A percentile compares a stretch with the other conserved stretches of the same genome.
These are phyloP conservation scores for Chlorocebus sabaeus DNA, from an alignment of 2,113 vertebrate genomes.

Conservation along the genomic window DNA sequence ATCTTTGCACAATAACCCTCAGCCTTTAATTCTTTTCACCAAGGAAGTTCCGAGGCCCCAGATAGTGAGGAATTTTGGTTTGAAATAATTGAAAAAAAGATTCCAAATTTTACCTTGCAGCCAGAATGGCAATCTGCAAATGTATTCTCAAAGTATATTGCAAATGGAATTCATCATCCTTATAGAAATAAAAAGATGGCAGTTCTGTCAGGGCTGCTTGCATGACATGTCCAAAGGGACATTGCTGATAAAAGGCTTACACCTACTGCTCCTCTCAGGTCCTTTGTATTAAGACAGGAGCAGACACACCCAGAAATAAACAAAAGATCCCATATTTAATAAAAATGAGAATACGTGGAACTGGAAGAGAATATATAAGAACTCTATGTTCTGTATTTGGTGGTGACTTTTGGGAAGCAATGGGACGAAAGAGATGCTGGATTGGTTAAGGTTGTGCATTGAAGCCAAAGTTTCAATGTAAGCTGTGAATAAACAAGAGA, in stretches of 20 bases:
- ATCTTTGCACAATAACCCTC: not conserved
- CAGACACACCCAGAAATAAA: not conserved
- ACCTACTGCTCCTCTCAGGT: not conserved
- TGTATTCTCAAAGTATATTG: not conserved
- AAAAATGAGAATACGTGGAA: slow-evolving; percentile 8
- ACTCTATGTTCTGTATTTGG: not conserved
- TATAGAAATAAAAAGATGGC: not conserved
- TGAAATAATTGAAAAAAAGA: not conserved
- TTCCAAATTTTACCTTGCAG: slow-evolving; percentile 31
- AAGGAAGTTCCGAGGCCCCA: not conserved
- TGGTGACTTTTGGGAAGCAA: not conserved
- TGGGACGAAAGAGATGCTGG: not conserved
- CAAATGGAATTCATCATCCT: slow-evolving; percentile 14
- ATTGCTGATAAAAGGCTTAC: not conserved
- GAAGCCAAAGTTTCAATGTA: not conserved
- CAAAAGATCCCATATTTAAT: not conserved
- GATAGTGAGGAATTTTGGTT: not conserved
- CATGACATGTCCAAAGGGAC: not conserved
- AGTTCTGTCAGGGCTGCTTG: not conserved
- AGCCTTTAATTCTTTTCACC: not conserved
- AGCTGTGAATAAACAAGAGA: slow-evolving; percentile 78
- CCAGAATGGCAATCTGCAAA: not conserved
- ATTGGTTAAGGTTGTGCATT: not conserved
- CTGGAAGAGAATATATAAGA: not conserved
- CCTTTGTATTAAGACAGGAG: not conserved